Percentiles rank a stretch among this genome's conserved stretches.
phyloP scores from a whole-genome alignment of 2,888 invertebrate species.

The Miltochrista miniata region DNA sequence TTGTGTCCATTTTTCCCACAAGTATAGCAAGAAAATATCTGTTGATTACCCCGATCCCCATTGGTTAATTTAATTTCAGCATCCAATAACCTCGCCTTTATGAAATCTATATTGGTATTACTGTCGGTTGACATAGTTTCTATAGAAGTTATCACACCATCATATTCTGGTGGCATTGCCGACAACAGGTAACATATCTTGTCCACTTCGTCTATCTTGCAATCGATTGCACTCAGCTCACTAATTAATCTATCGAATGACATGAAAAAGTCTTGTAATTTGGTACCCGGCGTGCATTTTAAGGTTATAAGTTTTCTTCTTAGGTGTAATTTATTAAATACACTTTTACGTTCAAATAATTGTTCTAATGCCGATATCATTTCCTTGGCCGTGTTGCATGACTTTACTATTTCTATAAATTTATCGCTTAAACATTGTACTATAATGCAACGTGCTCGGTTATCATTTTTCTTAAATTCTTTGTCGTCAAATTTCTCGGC shows the following conservation, averaged over 20 bases:
- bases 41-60: not conserved
- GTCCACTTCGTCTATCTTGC: not conserved
- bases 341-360: not conserved
- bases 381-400: not conserved
- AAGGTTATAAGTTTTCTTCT: not conserved
- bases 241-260: not conserved
- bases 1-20: not conserved
- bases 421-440: not conserved
- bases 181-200: conserved; percentile 1
- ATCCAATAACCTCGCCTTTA: not conserved
- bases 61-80: not conserved
- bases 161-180: not conserved
- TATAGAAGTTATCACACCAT: not conserved
- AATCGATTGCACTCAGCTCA: not conserved
- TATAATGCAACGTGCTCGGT: not conserved
- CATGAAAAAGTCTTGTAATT: not conserved
- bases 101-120: not conserved
- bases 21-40: not conserved
- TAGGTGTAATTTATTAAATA: not conserved
- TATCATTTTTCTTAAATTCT: not conserved
- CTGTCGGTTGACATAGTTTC: not conserved
- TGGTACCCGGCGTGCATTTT: not conserved
- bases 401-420: not conserved
- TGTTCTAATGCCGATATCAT: not conserved
- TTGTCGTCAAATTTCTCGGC: not conserved